These are phyloP conservation scores for Chloromyia formosa DNA, from an alignment of 2,888 invertebrate genomes.

Conservation along the genomic window DNA sequence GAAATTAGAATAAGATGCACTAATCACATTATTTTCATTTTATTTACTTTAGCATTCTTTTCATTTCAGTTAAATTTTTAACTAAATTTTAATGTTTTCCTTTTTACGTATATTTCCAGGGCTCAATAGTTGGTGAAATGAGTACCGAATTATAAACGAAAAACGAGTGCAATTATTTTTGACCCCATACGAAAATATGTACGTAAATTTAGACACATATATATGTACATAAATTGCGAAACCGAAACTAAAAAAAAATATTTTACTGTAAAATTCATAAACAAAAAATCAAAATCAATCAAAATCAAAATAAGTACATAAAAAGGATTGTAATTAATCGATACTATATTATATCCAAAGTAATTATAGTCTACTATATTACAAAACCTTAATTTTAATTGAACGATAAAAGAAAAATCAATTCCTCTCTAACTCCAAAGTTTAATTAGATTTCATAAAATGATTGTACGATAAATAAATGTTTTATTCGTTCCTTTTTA, in stretches of 20 bases:
- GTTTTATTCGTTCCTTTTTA: no score
- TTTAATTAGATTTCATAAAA: not conserved
- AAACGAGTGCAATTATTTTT: slow-evolving; percentile 44
- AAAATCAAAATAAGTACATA: not conserved
- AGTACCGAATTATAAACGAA: slow-evolving; percentile 71
- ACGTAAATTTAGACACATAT: slow-evolving; percentile 9
- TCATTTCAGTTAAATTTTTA: not conserved
- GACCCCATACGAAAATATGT: slow-evolving; percentile 1
- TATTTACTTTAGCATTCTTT: no score
- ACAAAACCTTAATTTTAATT: not conserved
- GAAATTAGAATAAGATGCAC: no score
- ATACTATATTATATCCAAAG: not conserved
- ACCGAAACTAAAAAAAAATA: no score
- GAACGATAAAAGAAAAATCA: not conserved
- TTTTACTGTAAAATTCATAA: no score
- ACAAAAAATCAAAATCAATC: not conserved
- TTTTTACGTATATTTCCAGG: slow-evolving; percentile 55
- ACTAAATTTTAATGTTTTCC: not conserved
- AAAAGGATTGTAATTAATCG: not conserved
- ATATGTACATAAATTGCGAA: no score
- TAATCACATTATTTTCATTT: no score
- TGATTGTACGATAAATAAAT: no score
- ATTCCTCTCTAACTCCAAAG: slow-evolving; percentile 1
- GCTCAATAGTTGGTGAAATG: slow-evolving; percentile 70
- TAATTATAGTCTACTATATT: no score